phyloP scores from a whole-genome alignment of 2,113 vertebrate species.

The Misgurnus mizolepis region DNA sequence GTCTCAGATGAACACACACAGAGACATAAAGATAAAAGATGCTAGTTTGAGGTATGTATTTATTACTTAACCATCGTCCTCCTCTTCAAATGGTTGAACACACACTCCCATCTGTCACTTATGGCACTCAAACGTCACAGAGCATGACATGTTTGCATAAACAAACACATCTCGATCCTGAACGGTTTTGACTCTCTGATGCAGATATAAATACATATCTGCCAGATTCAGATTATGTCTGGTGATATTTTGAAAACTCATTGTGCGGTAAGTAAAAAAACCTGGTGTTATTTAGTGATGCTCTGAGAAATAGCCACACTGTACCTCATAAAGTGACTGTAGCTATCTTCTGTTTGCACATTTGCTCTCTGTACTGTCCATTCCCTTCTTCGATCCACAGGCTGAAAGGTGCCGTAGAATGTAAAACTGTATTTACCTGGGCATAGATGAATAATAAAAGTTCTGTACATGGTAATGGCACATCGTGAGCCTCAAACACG shows the following conservation, averaged over 20 bases:
- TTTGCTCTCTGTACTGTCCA: background rate
- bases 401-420: no score
- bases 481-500: no score
- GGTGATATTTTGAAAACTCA: background rate
- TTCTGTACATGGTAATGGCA: no score
- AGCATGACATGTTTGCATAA: conserved; percentile 12
- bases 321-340: conserved; percentile 27
- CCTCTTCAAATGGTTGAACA: conserved; percentile 30
- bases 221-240: background rate
- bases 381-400: no score
- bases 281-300: background rate
- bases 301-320: background rate
- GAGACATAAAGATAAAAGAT: conserved; percentile 23
- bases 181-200: background rate
- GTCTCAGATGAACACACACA: background rate
- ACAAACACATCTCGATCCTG: background rate
- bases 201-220: background rate
- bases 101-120: conserved; percentile 50
- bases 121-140: conserved; percentile 47
- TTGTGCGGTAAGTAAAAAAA: background rate
- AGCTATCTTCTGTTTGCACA: background rate
- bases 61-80: conserved; percentile 49
- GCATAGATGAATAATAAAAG: no score
- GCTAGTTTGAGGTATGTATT: conserved; percentile 49
- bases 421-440: no score